phyloP scores from a whole-genome alignment of 2,888 invertebrate species.

The Cheilosia variabilis region DNA sequence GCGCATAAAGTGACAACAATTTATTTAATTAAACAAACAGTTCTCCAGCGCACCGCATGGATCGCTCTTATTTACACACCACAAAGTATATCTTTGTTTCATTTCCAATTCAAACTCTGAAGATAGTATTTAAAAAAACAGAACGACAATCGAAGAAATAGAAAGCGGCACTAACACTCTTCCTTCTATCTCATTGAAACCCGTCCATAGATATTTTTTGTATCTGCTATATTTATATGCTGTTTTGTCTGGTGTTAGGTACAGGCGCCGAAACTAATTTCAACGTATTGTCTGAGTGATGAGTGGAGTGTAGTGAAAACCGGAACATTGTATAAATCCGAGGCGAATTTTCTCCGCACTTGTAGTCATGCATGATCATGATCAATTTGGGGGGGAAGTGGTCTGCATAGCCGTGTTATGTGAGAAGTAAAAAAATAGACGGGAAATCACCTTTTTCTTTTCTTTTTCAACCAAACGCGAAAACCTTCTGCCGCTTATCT shows the following conservation, averaged over 20 bases:
- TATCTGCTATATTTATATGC: constrained; percentile 44
- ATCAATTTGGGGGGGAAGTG: constrained; percentile 6
- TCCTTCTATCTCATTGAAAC: constrained; percentile 41
- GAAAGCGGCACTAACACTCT: constrained; percentile 41
- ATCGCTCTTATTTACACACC: constrained; percentile 12
- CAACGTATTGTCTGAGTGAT: constrained; percentile 21
- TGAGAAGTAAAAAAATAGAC: constrained; percentile 6
- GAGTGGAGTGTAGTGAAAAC: constrained; percentile 1
- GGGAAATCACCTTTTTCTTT: constrained; percentile 27
- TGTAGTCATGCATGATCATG: constrained; percentile 2
- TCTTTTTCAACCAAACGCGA: neutral
- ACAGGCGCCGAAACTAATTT: constrained; percentile 61
- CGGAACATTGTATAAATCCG: constrained; percentile 13
- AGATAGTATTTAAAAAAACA: constrained; percentile 3
- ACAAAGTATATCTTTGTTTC: constrained; percentile 2
- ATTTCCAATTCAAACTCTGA: neutral
- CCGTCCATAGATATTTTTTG: constrained; percentile 23
- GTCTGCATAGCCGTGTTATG: constrained; percentile 1
- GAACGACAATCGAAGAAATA: constrained; percentile 15
- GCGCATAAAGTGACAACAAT: constrained; percentile 72
- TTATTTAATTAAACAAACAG: constrained; percentile 73
- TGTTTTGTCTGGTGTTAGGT: constrained; percentile 33
- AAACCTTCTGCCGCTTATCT: constrained; percentile 15
- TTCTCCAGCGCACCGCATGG: constrained; percentile 47
- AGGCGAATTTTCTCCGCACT: constrained; percentile 12